These are phyloP conservation scores for Dicrurus megarhynchus DNA, from an alignment of 2,113 vertebrate genomes.

Conservation along the genomic window DNA sequence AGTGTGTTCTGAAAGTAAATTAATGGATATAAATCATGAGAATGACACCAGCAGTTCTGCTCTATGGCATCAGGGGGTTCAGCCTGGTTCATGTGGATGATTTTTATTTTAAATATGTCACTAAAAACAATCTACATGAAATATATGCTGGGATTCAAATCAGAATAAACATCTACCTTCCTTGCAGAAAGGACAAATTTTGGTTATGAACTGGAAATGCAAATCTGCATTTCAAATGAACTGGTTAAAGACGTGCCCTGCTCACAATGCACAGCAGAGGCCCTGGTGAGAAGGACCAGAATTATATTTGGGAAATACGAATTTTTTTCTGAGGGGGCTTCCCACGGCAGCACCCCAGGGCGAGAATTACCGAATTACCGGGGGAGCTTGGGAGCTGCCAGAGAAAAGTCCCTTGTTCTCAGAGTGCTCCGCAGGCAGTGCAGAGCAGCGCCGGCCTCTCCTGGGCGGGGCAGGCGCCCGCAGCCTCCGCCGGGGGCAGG, in stretches of 20 bases:
- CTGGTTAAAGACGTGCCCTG: not conserved
- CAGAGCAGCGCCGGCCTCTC: not conserved
- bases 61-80: not conserved
- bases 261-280: not conserved
- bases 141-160: not conserved
- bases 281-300: not conserved
- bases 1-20: not conserved
- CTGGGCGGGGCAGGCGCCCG: rapidly evolving
- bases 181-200: not conserved
- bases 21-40: not conserved
- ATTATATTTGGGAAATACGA: rapidly evolving
- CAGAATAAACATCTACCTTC: not conserved
- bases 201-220: not conserved
- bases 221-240: not conserved
- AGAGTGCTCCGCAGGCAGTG: not conserved
- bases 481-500: rapidly evolving
- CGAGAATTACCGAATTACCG: not conserved
- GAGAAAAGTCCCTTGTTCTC: rapidly evolving
- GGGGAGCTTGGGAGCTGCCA: not conserved
- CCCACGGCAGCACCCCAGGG: not conserved
- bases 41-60: not conserved
- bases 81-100: not conserved
- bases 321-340: too few relatives aligned
- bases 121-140: not conserved
- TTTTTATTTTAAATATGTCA: not conserved